Base-by-base conservation (phyloP, 64 coral and sea anemone species). In the Montipora capricornis region DNA sequence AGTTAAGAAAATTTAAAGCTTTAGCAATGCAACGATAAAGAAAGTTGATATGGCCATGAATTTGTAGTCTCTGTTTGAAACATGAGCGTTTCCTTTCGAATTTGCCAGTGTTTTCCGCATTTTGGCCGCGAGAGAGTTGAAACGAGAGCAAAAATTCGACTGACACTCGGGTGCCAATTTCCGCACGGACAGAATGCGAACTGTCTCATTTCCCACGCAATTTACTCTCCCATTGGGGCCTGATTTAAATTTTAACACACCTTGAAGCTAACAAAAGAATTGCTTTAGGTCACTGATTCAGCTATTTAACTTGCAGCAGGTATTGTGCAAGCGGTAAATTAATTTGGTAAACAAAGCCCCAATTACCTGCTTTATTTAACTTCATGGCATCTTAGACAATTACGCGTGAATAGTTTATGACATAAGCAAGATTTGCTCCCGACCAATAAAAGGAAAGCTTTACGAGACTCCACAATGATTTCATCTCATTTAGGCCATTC, bases 391-490 rank as follows among this genome's bases (percentile, higher is more conserved):
- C 19, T 86, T 50, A 86, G 71, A 48, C 82, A 86, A 73, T 15
- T 47, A 73, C 47, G 45, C 64, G 67, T 86, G 82, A 86, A 86
- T 86, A 48, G 82, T 71, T 86, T 49, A 86, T 73, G 68, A 86
- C 66, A 86, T 86, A 62, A 86, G 47, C 82, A 50, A 24, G 1
- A 50, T 20, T 2, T 20, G 6, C 17, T 51, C 45, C 13, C 47
- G 67, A 47, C 82, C 82, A 86, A 86, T 86, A 44, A 86, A 86
- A 73, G 19, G 17, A 5, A 45, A 17, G 44, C 12, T 24, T 82
- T 62, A 16, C 22, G 45, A 64, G 52, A 73, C 14, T 44, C 62
- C 10, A 86, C 11, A 49, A 73, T 86, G 82, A 86, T 86, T 71
- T 86, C 82, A 86, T 86, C 82, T 68, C 16, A 20, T 17, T 8